These are phyloP conservation scores for Chauna torquata DNA, from an alignment of 2,113 vertebrate genomes.

Conservation along the genomic window DNA sequence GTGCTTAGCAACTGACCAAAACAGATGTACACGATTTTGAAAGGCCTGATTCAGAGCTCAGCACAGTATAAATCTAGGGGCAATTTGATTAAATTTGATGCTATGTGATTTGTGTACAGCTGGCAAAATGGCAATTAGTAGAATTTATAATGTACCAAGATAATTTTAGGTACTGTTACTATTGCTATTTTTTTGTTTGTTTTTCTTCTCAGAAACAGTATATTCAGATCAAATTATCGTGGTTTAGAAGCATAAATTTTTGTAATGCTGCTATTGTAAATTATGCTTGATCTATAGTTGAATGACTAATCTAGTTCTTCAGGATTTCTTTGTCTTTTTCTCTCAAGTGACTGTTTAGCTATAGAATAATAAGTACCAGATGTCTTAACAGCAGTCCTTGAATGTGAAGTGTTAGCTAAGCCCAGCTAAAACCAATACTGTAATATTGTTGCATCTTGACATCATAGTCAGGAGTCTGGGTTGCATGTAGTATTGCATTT, in stretches of 20 bases:
- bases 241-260: neutral
- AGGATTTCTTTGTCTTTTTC: neutral
- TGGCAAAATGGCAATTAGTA: neutral
- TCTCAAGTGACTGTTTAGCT: neutral
- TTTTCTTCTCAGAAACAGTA: neutral
- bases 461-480: neutral
- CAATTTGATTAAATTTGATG: neutral
- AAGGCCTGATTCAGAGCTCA: neutral
- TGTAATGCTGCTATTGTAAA: neutral
- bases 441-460: neutral
- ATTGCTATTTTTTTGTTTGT: neutral
- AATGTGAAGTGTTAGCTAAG: neutral
- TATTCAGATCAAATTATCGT: neutral
- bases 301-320: slow-evolving; percentile 5
- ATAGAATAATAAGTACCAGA: neutral
- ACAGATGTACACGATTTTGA: neutral
- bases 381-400: neutral
- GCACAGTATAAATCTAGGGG: neutral
- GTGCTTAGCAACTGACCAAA: neutral
- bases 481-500: neutral
- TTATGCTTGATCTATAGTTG: neutral
- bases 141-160: neutral
- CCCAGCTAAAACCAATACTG: neutral
- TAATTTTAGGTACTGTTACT: neutral
- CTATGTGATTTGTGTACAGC: neutral